phyloP scores from a whole-genome alignment of 1,140 invertebrate species.

The Sitodiplosis mosellana region DNA sequence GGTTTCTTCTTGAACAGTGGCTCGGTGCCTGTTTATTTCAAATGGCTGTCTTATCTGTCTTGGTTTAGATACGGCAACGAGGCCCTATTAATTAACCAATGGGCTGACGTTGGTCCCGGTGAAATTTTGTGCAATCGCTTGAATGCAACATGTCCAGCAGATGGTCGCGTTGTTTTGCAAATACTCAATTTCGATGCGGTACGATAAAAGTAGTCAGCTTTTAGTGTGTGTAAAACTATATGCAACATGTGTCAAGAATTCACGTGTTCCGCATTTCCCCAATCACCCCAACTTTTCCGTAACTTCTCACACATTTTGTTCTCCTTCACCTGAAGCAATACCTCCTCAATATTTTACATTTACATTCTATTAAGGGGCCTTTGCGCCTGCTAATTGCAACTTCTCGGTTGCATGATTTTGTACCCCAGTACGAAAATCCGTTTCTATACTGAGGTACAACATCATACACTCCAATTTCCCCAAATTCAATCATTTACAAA shows the following conservation, averaged over 20 bases:
- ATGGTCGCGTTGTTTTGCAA: constrained; percentile 58
- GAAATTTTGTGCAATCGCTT: constrained; percentile 46
- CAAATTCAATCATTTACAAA: no score
- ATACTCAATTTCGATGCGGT: constrained; percentile 61
- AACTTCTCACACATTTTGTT: no score
- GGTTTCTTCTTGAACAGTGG: constrained; percentile 88
- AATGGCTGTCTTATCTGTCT: constrained; percentile 82
- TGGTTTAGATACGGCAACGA: constrained; percentile 94
- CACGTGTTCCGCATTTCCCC: no score
- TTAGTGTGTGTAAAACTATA: not conserved
- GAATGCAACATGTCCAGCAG: constrained; percentile 53
- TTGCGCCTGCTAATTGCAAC: no score
- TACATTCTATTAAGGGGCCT: no score
- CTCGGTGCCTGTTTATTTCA: constrained; percentile 75
- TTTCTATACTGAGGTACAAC: no score
- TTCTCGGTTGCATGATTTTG: no score
- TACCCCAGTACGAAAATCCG: no score
- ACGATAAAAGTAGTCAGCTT: constrained; percentile 8
- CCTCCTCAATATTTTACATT: no score
- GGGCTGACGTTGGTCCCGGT: constrained; percentile 46
- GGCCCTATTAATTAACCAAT: constrained; percentile 85
- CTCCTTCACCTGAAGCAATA: no score
- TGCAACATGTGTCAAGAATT: not conserved
- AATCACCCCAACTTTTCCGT: no score
- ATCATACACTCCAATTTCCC: no score